Conservation (phyloP, 2,113 vertebrate species). For the Synchiropus splendidus region DNA sequence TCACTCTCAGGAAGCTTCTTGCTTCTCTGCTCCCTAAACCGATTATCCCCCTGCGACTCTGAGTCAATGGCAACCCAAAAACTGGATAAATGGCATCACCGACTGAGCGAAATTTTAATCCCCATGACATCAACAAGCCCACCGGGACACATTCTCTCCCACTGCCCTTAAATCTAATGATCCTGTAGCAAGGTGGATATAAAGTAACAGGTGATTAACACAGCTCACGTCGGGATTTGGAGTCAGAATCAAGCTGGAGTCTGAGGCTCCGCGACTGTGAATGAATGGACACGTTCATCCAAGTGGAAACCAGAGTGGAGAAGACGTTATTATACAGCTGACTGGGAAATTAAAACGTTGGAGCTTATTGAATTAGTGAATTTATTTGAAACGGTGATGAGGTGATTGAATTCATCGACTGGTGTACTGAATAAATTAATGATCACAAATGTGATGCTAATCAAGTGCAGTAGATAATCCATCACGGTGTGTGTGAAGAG, state of each 20-base stretch:
- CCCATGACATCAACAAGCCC: conserved; percentile 17
- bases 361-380: conserved; percentile 6
- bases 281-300: no score
- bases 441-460: no score
- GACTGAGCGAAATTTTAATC: conserved; percentile 21
- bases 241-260: no score
- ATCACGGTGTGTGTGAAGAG: no score
- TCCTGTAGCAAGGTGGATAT: background rate
- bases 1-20: conserved; percentile 41
- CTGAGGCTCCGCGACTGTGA: no score
- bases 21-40: conserved; percentile 40
- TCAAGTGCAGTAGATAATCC: no score
- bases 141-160: conserved; percentile 4
- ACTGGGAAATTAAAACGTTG: no score
- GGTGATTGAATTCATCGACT: no score
- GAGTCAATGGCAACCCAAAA: conserved; percentile 26
- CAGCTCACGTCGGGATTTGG: no score
- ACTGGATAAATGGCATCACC: conserved; percentile 33
- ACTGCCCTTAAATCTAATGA: conserved; percentile 3
- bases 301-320: no score
- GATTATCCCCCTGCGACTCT: conserved; percentile 34
- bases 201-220: conserved; percentile 8
- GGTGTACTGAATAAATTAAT: no score
- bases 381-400: background rate
- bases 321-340: no score